Base-by-base conservation (phyloP, 2,888 invertebrate genomes). In the Chaitophorus viminalis region DNA sequence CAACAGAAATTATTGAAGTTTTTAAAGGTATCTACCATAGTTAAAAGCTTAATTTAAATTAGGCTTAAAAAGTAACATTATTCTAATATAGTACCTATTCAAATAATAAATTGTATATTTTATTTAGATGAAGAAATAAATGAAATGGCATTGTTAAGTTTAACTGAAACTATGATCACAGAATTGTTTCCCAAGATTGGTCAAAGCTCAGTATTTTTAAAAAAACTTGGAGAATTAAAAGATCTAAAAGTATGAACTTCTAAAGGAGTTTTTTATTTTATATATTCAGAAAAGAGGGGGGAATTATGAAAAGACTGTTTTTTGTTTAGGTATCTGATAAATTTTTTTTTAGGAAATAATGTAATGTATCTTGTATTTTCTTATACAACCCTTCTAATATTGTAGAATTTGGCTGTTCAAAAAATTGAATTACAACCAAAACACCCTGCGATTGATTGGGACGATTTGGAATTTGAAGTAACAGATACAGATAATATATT, bases 71-170 rank as follows among this genome's bases (percentile, higher is more conserved):
- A 39, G 36, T 5, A 39, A 39, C 36, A 39, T 39, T 39, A 39
- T 72, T 72, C 31, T 33, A 33, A 72, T 31, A 33, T 11, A 29
- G 70, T 72, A 18, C 33, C 18, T 33, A 72, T 33, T 18, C 21
- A 33, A 72, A 72, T 72, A 33, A 72, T 72, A 72, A 72, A 17
- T 72, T 72, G 31, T 72, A 36, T 72, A 72, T 33, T 72, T 72
- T 33, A 72, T 72, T 72, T 72, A 72, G 72, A 72, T 72, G 72
- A 72, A 72, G 72, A 72, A 72, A 33, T 72, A 33, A 72, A 72
- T 72, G 21, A 31, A 72, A 21, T 21, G 17, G 72, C 72, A 33
- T 33, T 72, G 18, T 72, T 72, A 72, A 72, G 3, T 9, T 33
- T 72, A 33, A 72, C 72, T 33, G 72, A 72, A 33, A 33, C 72